Evolutionary conservation across 2,113 vertebrate genomes (phyloP), one percentile per base, ranked within the genome.

Genomic region (Bubo scandiacus): DNA sequence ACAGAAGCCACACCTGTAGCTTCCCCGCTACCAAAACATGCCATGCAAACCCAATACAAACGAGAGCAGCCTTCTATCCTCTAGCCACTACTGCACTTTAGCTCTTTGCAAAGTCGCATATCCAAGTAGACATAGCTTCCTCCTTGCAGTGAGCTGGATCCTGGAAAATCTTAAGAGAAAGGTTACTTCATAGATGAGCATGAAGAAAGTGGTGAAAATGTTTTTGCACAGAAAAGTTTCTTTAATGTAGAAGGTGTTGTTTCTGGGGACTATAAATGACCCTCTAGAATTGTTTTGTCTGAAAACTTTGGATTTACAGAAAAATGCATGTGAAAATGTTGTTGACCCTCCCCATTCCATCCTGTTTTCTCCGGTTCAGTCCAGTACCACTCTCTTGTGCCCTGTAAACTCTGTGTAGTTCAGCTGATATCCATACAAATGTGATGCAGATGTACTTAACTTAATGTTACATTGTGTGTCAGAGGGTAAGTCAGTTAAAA

Each of bases 391-490:
- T n/a, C 15, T 52, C 30, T 30, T 78, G 17, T 51, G 25, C 38
- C n/a, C 15, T 20, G 8, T 38, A 27, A 66, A n/a, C 11, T 12
- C 36, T 29, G 2, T 42, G 38, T 59, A 40, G 11, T 22, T 68
- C 32, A 22, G 32, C 27, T 58, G 29, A 23, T n/a, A 63, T 2
- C 32, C 66, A 11, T 5, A 23, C 10, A 61, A 52, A 78, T 5
- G 26, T 6, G 20, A 26, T n/a, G 20, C n/a, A 68, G 32, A 22
- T 22, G 16, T 59, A 30, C 49, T 54, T n/a, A 55, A 42, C 16
- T 27, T 34, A 25, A 15, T 4, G 38, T 30, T 38, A 10, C 20
- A 2, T 0, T 7, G 3, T 5, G 29, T n/a, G 42, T 23, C 45
- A 49, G 45, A 52, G 38, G 21, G 70, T 74, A 73, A 62, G 3